These are phyloP conservation scores for Lepidothrix coronata DNA, from an alignment of 2,113 vertebrate species.

Conservation along the genomic window DNA sequence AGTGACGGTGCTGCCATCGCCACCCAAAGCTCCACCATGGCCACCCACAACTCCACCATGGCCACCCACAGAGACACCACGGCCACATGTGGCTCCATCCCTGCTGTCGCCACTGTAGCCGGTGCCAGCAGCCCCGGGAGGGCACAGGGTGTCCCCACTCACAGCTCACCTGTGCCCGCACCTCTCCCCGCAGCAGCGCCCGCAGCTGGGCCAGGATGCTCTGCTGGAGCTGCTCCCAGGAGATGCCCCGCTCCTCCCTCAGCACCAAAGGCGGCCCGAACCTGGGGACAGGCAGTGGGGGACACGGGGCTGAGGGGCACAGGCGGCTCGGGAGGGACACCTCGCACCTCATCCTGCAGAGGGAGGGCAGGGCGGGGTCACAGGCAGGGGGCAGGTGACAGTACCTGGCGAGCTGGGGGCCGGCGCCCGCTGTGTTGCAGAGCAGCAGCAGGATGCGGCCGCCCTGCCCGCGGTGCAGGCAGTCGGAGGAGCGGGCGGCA, in stretches of 20 bases:
- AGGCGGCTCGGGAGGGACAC: not conserved
- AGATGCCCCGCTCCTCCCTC: slow-evolving; percentile 82
- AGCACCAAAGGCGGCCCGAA: slow-evolving; percentile 90
- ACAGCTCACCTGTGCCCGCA: slow-evolving; percentile 76
- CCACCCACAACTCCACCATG: not conserved
- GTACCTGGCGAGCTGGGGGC: slow-evolving; percentile 83
- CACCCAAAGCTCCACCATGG: too few relatives aligned
- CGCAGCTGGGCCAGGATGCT: slow-evolving; percentile 84
- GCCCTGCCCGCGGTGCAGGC: slow-evolving; percentile 70
- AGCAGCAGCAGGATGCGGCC: slow-evolving; percentile 85
- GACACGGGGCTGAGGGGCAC: rapidly evolving
- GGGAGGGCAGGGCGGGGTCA: not conserved
- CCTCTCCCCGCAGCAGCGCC: slow-evolving; percentile 82
- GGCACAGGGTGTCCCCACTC: too few relatives aligned
- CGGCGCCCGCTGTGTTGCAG: slow-evolving; percentile 82
- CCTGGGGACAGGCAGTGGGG: slow-evolving; percentile 59
- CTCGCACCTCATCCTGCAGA: rapidly evolving
- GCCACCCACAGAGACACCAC: too few relatives aligned
- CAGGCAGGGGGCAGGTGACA: not conserved
- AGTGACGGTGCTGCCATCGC: not conserved
- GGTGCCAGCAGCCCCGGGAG: not conserved
- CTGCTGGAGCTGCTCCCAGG: slow-evolving; percentile 90
- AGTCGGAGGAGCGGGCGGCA: slow-evolving; percentile 78
- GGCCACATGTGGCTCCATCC: not conserved
- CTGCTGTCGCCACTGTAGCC: rapidly evolving